A percentile compares a stretch with the other conserved stretches of the same genome.
Conservation (phyloP, 2,113 vertebrate species). For the Dipodomys merriami region DNA sequence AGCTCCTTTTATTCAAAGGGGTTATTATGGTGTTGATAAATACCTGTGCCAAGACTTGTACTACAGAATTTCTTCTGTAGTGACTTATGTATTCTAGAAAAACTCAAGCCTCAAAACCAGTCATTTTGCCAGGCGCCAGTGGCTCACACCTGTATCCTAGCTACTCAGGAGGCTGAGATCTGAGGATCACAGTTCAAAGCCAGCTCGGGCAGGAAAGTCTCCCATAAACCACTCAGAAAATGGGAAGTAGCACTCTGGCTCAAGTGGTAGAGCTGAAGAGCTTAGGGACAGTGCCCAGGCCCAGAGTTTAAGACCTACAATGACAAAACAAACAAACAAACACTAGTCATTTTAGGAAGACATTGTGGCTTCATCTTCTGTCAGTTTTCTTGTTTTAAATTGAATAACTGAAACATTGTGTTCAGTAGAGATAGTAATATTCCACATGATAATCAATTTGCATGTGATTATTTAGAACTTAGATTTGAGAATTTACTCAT, state of each 20-base stretch:
- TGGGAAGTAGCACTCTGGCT: no score
- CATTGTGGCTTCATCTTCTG: conserved; percentile 17
- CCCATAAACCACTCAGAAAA: no score
- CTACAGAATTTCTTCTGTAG: neutral
- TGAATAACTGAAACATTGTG: neutral
- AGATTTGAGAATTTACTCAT: neutral
- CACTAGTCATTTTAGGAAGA: conserved; percentile 9
- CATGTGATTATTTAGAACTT: conserved; percentile 32
- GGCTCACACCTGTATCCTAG: no score
- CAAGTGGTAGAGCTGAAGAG: no score
- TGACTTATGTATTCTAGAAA: conserved; percentile 47
- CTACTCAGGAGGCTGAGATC: no score
- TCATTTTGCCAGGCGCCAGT: neutral
- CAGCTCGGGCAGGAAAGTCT: no score
- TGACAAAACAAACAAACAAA: no score
- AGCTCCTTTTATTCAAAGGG: neutral
- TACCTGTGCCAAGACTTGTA: neutral
- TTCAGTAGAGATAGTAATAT: neutral
- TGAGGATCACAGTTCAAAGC: no score
- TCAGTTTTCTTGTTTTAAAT: conserved; percentile 13
- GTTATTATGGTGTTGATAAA: neutral
- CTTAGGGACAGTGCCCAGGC: no score
- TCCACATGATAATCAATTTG: conserved; percentile 38
- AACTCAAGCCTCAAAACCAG: conserved; percentile 16
- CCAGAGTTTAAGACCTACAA: no score